phyloP scores from a whole-genome alignment of 92 coral and sea anemone genomes.

The Blastomussa wellsi region DNA sequence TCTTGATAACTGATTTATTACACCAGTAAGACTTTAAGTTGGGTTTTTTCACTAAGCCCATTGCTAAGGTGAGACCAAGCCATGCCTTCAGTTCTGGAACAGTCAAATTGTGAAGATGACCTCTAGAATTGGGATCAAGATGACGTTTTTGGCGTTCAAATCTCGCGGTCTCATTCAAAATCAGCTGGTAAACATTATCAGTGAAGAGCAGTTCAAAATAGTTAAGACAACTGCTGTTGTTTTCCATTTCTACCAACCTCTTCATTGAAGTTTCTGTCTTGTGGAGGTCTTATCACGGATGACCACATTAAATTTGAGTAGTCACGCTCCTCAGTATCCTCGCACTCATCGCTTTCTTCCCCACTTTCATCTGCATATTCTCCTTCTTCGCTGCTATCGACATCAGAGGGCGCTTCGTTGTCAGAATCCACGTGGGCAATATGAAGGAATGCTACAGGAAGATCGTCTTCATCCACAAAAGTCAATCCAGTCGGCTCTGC shows the following conservation, averaged over 20 bases:
- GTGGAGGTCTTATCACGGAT: slow-evolving; percentile 27
- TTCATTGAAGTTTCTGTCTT: slow-evolving; percentile 35
- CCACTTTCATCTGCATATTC: slow-evolving; percentile 3
- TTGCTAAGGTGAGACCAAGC: slow-evolving; percentile 50
- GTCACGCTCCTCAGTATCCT: background rate
- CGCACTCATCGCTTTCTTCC: too few relatives aligned
- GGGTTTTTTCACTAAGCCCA: slow-evolving; percentile 53
- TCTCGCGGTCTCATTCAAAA: slow-evolving; percentile 44
- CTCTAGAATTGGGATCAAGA: slow-evolving; percentile 25
- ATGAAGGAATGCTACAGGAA: too few relatives aligned
- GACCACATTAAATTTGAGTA: slow-evolving; percentile 20
- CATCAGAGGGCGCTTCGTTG: background rate
- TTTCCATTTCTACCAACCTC: slow-evolving; percentile 36
- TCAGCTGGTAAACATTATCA: slow-evolving; percentile 40
- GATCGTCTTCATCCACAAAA: too few relatives aligned
- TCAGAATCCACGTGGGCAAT: too few relatives aligned
- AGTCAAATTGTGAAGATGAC: slow-evolving; percentile 48
- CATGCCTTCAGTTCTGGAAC: slow-evolving; percentile 48
- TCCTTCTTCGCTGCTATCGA: slow-evolving; percentile 2
- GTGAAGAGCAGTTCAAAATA: slow-evolving; percentile 42
- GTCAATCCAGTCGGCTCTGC: too few relatives aligned
- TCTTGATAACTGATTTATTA: slow-evolving; percentile 40
- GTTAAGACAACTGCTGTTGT: slow-evolving; percentile 33
- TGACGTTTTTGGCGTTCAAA: slow-evolving; percentile 51
- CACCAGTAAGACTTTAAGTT: slow-evolving; percentile 45